Conservation (phyloP, 2,888 invertebrate species). For the Euzophera pinguis region DNA sequence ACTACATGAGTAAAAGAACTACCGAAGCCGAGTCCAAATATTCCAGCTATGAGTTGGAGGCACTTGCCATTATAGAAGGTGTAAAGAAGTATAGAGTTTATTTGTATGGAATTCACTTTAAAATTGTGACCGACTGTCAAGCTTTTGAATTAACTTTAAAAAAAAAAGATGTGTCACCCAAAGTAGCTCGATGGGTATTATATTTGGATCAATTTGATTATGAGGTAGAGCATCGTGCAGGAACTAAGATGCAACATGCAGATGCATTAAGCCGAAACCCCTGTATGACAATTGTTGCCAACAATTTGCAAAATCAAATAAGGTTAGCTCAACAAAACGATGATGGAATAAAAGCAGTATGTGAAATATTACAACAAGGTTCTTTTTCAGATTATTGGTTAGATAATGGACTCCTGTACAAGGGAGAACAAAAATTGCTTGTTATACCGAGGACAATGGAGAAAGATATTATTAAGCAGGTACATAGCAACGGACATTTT, state of each 20-base stretch:
- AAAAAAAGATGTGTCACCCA: conserved; percentile 5
- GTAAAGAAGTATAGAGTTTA: conserved; percentile 29
- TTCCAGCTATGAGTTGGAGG: conserved; percentile 29
- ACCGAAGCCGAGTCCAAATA: conserved; percentile 23
- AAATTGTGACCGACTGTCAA: conserved; percentile 28
- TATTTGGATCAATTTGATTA: not conserved
- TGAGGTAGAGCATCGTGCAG: not conserved
- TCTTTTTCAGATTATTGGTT: conserved; percentile 23
- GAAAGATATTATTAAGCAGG: conserved; percentile 20
- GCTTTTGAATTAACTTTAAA: conserved; percentile 19
- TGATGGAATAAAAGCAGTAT: conserved; percentile 23
- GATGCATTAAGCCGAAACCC: conserved; percentile 17
- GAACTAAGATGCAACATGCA: conserved; percentile 19
- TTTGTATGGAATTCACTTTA: conserved; percentile 26
- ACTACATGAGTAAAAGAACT: conserved; percentile 25
- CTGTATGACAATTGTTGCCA: not conserved
- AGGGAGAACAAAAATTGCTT: conserved; percentile 21
- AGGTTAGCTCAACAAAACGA: conserved; percentile 22
- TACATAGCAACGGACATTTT: conserved; percentile 27
- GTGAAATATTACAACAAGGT: conserved; percentile 17
- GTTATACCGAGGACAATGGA: conserved; percentile 42
- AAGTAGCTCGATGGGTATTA: not conserved
- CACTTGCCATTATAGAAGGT: conserved; percentile 24
- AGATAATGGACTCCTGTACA: conserved; percentile 25
- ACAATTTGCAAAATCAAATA: conserved; percentile 11